phyloP scores from a whole-genome alignment of 2,888 invertebrate genomes.

The Epistrophe grossulariae region DNA sequence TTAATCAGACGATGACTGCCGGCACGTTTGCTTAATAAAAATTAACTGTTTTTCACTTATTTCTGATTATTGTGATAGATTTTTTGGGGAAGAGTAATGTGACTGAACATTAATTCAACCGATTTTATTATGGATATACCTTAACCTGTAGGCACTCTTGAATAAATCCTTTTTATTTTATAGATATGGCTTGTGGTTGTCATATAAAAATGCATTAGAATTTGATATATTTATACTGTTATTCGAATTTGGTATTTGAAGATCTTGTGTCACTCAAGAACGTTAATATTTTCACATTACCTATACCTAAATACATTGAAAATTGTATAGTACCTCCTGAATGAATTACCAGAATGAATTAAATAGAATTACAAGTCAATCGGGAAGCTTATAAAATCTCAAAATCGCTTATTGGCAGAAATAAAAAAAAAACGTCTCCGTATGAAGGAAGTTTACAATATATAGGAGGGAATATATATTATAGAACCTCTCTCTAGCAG shows the following conservation, averaged over 20 bases:
- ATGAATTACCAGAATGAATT: not conserved
- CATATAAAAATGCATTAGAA: too few relatives aligned
- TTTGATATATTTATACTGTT: too few relatives aligned
- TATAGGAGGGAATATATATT: not conserved
- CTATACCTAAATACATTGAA: not conserved
- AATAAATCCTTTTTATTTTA: not conserved
- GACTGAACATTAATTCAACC: too few relatives aligned
- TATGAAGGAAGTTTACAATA: not conserved
- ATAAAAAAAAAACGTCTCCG: not conserved
- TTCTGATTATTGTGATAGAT: not conserved
- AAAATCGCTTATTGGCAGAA: constrained; percentile 1
- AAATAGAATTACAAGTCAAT: not conserved
- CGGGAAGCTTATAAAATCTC: not conserved
- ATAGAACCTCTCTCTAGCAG: not conserved
- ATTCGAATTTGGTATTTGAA: not conserved
- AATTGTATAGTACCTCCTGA: not conserved
- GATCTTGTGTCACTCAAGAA: not conserved
- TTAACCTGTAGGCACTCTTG: not conserved
- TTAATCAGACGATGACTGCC: not conserved
- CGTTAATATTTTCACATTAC: not conserved
- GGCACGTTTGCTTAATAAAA: constrained; percentile 26
- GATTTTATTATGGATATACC: not conserved
- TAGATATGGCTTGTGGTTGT: not conserved
- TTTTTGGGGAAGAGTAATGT: not conserved
- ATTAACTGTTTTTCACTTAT: not conserved